A percentile compares a stretch with the other conserved stretches of the same genome.
phyloP scores from a whole-genome alignment of 1,140 invertebrate genomes.

The Caenorhabditis inopinata region DNA sequence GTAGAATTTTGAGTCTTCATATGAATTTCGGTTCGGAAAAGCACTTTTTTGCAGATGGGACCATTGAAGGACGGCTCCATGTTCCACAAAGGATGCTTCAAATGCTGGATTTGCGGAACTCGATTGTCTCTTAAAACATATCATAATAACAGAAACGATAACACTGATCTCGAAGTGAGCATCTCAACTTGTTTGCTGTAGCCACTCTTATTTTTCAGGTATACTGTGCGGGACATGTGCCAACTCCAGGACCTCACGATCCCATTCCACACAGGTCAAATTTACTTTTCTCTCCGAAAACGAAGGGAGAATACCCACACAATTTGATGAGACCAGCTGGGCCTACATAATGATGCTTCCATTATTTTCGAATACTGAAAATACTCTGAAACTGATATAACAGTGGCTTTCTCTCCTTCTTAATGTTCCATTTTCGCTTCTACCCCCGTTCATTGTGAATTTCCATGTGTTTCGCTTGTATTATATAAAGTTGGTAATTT shows the following conservation, averaged over 20 bases:
- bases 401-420: background rate
- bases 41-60: slow-evolving; percentile 47
- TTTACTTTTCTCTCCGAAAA: slow-evolving; percentile 64
- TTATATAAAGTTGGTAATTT: slow-evolving; percentile 16
- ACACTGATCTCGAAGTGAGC: slow-evolving; percentile 63
- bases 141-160: slow-evolving; percentile 64
- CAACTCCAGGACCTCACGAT: slow-evolving; percentile 65
- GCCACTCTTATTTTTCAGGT: slow-evolving; percentile 53
- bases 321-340: slow-evolving; percentile 58
- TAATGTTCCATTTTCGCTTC: background rate
- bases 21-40: background rate
- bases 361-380: background rate
- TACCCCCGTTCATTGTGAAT: slow-evolving; percentile 26
- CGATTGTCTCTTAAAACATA: slow-evolving; percentile 63
- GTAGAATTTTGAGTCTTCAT: background rate
- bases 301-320: slow-evolving; percentile 66
- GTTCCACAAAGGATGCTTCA: slow-evolving; percentile 66
- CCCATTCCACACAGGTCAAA: slow-evolving; percentile 65
- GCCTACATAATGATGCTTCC: slow-evolving; percentile 33
- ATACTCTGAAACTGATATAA: background rate
- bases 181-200: background rate
- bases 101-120: slow-evolving; percentile 66
- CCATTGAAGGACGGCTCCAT: slow-evolving; percentile 64
- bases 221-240: slow-evolving; percentile 65
- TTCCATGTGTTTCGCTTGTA: slow-evolving; percentile 5